A percentile compares a stretch with the other conserved stretches of the same genome.
phyloP scores from a whole-genome alignment of 2,888 invertebrate species.

The Mythimna ferrago region DNA sequence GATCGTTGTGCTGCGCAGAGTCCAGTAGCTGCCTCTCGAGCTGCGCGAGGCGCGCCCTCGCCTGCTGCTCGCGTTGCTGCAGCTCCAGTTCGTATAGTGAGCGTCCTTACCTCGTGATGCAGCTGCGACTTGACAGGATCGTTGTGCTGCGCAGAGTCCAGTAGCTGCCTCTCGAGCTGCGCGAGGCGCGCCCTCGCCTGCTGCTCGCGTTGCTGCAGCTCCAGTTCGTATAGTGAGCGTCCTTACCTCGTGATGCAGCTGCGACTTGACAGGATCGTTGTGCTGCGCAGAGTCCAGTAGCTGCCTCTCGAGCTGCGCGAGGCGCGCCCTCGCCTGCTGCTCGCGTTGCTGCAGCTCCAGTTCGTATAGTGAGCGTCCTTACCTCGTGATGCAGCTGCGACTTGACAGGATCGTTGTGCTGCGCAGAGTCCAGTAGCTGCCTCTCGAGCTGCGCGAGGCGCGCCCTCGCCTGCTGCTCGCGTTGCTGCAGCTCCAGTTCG shows the following conservation, averaged over 20 bases:
- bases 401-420: constrained; percentile 35
- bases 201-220: constrained; percentile 90
- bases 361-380: background rate
- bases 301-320: constrained; percentile 69
- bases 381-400: constrained; percentile 74
- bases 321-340: constrained; percentile 87
- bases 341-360: constrained; percentile 89
- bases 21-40: constrained; percentile 68
- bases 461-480: constrained; percentile 89
- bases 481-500: constrained; percentile 84
- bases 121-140: constrained; percentile 60
- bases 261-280: constrained; percentile 45
- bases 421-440: constrained; percentile 57
- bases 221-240: background rate
- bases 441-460: constrained; percentile 75
- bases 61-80: constrained; percentile 90
- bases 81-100: constrained; percentile 66
- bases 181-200: constrained; percentile 85
- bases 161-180: constrained; percentile 68
- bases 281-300: constrained; percentile 49
- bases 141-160: constrained; percentile 33
- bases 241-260: constrained; percentile 73
- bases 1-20: constrained; percentile 33
- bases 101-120: constrained; percentile 70
- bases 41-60: constrained; percentile 82